Conservation (phyloP, 2,888 invertebrate species). For the Parthenolecanium corni region DNA sequence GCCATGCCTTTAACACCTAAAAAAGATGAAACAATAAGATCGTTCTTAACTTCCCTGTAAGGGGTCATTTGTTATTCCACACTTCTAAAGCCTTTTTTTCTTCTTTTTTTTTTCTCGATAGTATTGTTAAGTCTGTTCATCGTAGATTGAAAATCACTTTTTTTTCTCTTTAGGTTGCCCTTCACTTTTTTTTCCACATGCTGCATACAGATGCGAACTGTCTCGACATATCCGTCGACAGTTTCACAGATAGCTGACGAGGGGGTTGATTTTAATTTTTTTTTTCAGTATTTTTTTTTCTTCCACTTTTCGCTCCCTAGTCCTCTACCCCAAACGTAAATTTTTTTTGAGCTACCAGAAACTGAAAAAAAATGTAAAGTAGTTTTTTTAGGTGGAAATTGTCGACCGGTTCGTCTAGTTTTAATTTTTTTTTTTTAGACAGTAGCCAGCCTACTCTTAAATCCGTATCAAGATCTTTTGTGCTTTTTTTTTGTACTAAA, state of each 20-base stretch:
- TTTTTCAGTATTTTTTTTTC: not conserved
- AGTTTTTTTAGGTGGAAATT: conserved; percentile 24
- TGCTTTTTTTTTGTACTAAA: not conserved
- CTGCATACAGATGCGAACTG: conserved; percentile 10
- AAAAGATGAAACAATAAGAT: conserved; percentile 22
- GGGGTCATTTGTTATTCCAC: conserved; percentile 24
- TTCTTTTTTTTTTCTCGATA: not conserved
- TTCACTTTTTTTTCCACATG: not conserved
- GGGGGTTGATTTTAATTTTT: not conserved
- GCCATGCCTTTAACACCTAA: conserved; percentile 23
- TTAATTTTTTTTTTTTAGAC: not conserved
- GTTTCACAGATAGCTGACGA: not conserved
- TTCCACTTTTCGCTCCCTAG: not conserved
- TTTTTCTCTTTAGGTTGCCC: not conserved
- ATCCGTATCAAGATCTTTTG: not conserved
- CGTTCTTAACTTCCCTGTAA: conserved; percentile 19
- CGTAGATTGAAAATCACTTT: not conserved
- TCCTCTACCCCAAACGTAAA: not conserved
- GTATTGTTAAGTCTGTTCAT: too few species aligned
- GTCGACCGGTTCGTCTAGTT: conserved; percentile 10
- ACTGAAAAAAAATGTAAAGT: conserved; percentile 7
- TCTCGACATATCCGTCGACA: conserved; percentile 5
- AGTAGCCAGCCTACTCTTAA: not conserved
- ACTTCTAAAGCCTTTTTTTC: conserved; percentile 4
- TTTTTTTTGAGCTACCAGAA: not conserved